phyloP scores from a whole-genome alignment of 2,888 invertebrate genomes.

The Notodonta ziczac region DNA sequence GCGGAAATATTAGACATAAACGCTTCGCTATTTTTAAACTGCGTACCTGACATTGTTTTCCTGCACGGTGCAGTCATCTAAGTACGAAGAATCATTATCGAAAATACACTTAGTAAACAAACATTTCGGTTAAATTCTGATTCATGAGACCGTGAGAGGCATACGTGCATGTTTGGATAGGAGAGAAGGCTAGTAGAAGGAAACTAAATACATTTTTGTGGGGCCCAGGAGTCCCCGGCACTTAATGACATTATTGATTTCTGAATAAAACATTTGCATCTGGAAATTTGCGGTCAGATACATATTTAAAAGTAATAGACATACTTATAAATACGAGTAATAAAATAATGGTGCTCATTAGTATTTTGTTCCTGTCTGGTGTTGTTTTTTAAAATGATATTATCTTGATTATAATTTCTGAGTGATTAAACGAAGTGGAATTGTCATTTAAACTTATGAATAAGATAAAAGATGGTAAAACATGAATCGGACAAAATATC shows the following conservation, averaged over 20 bases:
- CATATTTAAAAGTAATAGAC: too few relatives aligned
- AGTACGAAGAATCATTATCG: constrained; percentile 1
- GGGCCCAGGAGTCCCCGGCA: not conserved
- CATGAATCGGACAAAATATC: too few relatives aligned
- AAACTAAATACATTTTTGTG: not conserved
- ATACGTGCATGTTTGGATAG: not conserved
- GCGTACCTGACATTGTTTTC: constrained; percentile 5
- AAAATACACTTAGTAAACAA: constrained; percentile 1
- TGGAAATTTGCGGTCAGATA: too few relatives aligned
- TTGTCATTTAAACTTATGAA: too few relatives aligned
- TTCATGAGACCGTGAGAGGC: not conserved
- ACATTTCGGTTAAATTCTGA: constrained; percentile 2
- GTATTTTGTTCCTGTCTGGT: too few relatives aligned
- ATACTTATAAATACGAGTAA: too few relatives aligned
- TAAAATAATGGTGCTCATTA: too few relatives aligned
- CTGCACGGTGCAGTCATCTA: not conserved
- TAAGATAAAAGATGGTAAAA: too few relatives aligned
- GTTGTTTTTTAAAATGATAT: too few relatives aligned
- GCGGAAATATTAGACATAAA: constrained; percentile 1
- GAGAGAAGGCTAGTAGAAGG: not conserved
- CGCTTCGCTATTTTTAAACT: not conserved
- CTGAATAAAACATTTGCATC: not conserved
- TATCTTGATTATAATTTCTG: too few relatives aligned
- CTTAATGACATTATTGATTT: not conserved
- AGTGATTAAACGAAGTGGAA: too few relatives aligned